Percentiles rank a stretch among this genome's conserved stretches.
Conservation (phyloP, 2,888 invertebrate species). For the Meandrusa payeni region DNA sequence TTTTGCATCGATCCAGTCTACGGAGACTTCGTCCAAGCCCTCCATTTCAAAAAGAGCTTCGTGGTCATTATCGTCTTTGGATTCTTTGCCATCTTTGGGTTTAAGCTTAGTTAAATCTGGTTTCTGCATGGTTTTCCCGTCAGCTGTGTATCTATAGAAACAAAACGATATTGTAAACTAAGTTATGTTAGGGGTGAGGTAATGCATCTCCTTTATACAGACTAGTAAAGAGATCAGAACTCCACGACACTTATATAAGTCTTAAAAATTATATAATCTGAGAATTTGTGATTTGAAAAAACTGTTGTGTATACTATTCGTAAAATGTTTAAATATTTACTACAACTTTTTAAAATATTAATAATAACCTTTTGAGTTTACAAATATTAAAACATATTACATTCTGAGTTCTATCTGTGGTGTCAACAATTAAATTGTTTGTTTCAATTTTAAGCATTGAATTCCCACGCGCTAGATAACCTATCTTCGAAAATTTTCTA, state of each 20-base stretch:
- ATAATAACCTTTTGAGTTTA: too few species aligned
- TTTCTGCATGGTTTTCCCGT: constrained; percentile 78
- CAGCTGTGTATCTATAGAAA: constrained; percentile 78
- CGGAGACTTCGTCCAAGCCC: constrained; percentile 78
- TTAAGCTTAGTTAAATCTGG: constrained; percentile 78
- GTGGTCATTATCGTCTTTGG: constrained; percentile 54
- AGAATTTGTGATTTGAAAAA: background rate
- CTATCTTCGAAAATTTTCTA: too few species aligned
- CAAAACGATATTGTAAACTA: background rate
- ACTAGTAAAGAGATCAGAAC: too few species aligned
- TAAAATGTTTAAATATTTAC: background rate
- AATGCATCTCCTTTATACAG: too few species aligned
- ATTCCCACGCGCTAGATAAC: too few species aligned
- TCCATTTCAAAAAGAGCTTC: constrained; percentile 86
- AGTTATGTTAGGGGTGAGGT: background rate
- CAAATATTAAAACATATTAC: too few species aligned
- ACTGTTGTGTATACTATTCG: background rate
- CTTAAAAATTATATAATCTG: background rate
- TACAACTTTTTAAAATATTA: too few species aligned
- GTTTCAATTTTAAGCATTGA: too few species aligned
- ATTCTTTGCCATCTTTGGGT: constrained; percentile 39
- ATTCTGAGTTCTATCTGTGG: too few species aligned
- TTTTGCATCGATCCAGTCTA: constrained; percentile 74
- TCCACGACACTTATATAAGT: too few species aligned
- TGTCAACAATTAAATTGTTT: too few species aligned